Percentiles rank a stretch among this genome's conserved stretches.
phyloP scores from a whole-genome alignment of 2,888 invertebrate genomes.

The Epinotia bilunana region DNA sequence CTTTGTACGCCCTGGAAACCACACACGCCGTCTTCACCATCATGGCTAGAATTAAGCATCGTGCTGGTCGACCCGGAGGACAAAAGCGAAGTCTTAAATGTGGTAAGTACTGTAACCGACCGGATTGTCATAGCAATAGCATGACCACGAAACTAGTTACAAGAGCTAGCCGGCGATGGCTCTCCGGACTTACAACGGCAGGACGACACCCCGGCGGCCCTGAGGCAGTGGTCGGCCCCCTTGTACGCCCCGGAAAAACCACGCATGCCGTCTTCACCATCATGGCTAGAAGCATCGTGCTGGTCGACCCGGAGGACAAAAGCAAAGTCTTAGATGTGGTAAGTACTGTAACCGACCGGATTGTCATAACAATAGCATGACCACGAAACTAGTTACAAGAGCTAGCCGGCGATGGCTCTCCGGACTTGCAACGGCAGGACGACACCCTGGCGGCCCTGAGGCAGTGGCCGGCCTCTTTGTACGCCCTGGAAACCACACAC shows the following conservation, averaged over 20 bases:
- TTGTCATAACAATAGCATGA: no score
- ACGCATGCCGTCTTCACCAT: constrained; percentile 64
- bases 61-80: constrained; percentile 55
- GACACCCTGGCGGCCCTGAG: no score
- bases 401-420: no score
- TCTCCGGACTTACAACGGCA: constrained; percentile 48
- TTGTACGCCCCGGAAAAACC: constrained; percentile 71
- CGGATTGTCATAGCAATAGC: constrained; percentile 52
- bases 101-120: constrained; percentile 57
- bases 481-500: no score
- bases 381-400: no score
- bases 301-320: no score
- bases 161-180: constrained; percentile 60
- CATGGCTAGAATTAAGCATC: constrained; percentile 68
- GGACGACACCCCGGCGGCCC: constrained; percentile 63
- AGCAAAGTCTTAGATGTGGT: no score
- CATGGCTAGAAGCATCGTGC: constrained; percentile 62
- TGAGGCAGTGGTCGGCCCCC: constrained; percentile 74
- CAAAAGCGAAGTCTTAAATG: constrained; percentile 59
- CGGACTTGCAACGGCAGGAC: no score
- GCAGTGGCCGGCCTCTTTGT: no score
- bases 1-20: constrained; percentile 72
- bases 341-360: no score
- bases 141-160: constrained; percentile 66
- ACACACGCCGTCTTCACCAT: constrained; percentile 64